A percentile compares a stretch with the other conserved stretches of the same genome.
These are phyloP conservation scores for Ennomos erosarius DNA, from an alignment of 2,888 invertebrate genomes.

Conservation along the genomic window DNA sequence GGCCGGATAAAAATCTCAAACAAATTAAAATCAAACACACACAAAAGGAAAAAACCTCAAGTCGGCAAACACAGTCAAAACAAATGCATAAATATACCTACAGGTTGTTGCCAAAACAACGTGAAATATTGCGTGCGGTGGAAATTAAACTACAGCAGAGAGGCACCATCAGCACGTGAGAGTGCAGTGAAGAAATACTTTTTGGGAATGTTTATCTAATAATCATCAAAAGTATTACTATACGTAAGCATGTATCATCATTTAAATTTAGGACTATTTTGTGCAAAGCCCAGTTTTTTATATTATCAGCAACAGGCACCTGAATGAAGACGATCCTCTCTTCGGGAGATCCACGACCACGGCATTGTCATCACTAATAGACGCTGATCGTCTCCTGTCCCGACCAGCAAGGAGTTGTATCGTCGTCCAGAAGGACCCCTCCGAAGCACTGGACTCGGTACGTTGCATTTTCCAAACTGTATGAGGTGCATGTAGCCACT, in stretches of 20 bases:
- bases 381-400: conserved; percentile 77
- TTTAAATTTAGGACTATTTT: not conserved
- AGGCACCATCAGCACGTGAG: too few relatives aligned
- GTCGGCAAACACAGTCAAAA: conserved; percentile 1
- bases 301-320: conserved; percentile 53
- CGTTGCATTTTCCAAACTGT: conserved; percentile 67
- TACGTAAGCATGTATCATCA: not conserved
- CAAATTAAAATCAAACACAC: not conserved
- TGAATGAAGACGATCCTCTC: conserved; percentile 68
- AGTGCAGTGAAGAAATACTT: too few relatives aligned
- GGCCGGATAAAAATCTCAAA: not conserved
- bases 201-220: too few relatives aligned
- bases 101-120: conserved; percentile 9
- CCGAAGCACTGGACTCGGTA: conserved; percentile 72
- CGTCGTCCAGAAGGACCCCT: conserved; percentile 86
- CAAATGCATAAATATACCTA: conserved; percentile 5
- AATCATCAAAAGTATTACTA: too few relatives aligned
- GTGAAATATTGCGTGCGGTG: conserved; percentile 5
- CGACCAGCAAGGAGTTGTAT: conserved; percentile 85
- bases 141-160: not conserved
- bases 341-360: conserved; percentile 49
- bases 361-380: conserved; percentile 68
- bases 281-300: conserved; percentile 2
- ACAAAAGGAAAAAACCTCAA: not conserved
- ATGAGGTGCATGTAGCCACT: conserved; percentile 65